phyloP scores from a whole-genome alignment of 2,113 vertebrate genomes.

The Clarias macrocephalus region DNA sequence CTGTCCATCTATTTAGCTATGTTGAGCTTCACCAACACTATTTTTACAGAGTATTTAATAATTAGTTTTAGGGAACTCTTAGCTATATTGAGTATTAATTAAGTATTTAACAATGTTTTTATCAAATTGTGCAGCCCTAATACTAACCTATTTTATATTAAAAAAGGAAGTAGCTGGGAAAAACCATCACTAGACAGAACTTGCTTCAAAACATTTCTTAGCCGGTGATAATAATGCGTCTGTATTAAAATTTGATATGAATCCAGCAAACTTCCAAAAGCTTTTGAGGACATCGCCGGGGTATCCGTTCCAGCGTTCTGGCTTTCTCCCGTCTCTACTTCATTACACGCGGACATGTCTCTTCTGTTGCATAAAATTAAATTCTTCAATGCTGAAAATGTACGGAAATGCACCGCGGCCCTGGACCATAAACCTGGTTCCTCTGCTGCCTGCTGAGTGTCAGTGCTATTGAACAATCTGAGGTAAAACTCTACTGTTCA shows the following conservation, averaged over 20 bases:
- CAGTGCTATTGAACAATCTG: not conserved
- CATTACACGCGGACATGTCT: not conserved
- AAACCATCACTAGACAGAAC: not conserved
- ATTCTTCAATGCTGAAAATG: not conserved
- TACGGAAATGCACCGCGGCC: not conserved
- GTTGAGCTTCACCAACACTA: not conserved
- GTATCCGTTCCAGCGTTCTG: not conserved
- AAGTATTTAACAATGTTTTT: too few relatives aligned
- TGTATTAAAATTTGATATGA: not conserved
- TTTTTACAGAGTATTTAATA: not conserved
- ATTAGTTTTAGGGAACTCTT: not conserved
- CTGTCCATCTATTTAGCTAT: not conserved
- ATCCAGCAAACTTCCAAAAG: not conserved
- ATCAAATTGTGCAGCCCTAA: not conserved
- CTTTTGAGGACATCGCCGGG: not conserved
- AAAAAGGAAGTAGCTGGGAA: not conserved
- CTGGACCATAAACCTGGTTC: not conserved
- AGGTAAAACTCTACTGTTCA: not conserved
- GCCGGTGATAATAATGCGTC: not conserved
- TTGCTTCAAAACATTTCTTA: not conserved
- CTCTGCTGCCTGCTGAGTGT: not conserved
- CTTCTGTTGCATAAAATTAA: not conserved
- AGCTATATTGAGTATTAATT: not conserved
- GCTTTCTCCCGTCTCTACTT: not conserved
- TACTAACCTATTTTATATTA: not conserved